Percentiles rank a stretch among this genome's conserved stretches.
These are phyloP conservation scores for Cynoglossus semilaevis DNA, from an alignment of 2,113 vertebrate genomes.

Conservation along the genomic window DNA sequence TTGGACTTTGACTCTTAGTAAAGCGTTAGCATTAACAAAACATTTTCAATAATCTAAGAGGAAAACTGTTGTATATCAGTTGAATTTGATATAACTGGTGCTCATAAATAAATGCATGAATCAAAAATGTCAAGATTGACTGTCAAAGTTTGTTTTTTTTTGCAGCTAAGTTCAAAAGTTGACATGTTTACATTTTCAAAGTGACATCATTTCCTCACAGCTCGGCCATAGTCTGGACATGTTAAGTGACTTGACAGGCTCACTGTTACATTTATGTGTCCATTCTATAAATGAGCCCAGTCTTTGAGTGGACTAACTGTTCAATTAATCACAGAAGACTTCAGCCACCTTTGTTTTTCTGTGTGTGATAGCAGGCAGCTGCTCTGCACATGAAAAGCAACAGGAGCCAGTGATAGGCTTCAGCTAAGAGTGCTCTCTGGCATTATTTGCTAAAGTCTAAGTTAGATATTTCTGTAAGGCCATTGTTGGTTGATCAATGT, in stretches of 20 bases:
- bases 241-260: constrained; percentile 31
- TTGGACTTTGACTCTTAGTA: constrained; percentile 11
- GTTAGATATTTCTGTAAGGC: constrained; percentile 51
- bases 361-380: constrained; percentile 22
- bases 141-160: background rate
- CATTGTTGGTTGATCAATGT: constrained; percentile 56
- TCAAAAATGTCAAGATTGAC: background rate
- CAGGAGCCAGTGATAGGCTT: constrained; percentile 41
- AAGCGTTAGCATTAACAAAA: constrained; percentile 1
- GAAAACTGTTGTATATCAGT: too few relatives aligned
- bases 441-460: constrained; percentile 16
- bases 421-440: constrained; percentile 9
- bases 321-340: constrained; percentile 61
- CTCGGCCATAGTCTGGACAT: constrained; percentile 39
- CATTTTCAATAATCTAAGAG: background rate
- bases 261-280: constrained; percentile 5
- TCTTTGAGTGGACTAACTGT: constrained; percentile 13
- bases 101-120: constrained; percentile 2
- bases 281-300: constrained; percentile 4
- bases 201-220: constrained; percentile 16
- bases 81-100: constrained; percentile 9
- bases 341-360: constrained; percentile 31
- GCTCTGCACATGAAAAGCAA: constrained; percentile 57
- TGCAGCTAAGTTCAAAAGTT: background rate
- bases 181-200: constrained; percentile 7